These are phyloP conservation scores for Cydia pomonella DNA, from an alignment of 1,140 invertebrate genomes.

Conservation along the genomic window DNA sequence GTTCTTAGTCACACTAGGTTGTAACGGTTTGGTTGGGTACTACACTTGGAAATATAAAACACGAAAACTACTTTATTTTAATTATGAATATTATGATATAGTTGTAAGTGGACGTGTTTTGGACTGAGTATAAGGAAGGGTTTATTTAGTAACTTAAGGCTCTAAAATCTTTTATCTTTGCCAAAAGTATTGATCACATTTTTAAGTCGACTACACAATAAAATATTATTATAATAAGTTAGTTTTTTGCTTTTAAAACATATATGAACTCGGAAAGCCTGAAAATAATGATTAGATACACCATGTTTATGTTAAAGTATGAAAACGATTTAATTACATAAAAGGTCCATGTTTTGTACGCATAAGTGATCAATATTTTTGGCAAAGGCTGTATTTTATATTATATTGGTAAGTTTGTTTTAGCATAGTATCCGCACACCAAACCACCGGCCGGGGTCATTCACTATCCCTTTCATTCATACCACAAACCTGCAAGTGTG, in stretches of 20 bases:
- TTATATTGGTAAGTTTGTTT: not conserved
- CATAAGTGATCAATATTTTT: not conserved
- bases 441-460: no score
- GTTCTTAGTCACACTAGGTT: slow-evolving; percentile 25
- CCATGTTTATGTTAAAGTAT: not conserved
- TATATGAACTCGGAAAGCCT: no score
- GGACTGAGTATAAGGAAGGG: slow-evolving; percentile 16
- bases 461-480: no score
- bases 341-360: not conserved
- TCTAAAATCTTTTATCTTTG: not conserved
- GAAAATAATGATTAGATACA: not conserved
- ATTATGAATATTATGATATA: slow-evolving; percentile 16
- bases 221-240: no score
- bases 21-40: slow-evolving; percentile 30
- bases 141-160: not conserved
- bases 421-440: not conserved
- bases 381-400: not conserved
- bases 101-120: slow-evolving; percentile 6
- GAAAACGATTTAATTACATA: not conserved
- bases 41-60: slow-evolving; percentile 8
- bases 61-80: not conserved
- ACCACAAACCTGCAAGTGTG: no score
- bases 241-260: no score
- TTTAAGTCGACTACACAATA: not conserved
- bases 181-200: not conserved